Percentiles rank a stretch among this genome's conserved stretches.
phyloP scores from a whole-genome alignment of 2,797 vertebrate genomes.

The Etheostoma perlongum region DNA sequence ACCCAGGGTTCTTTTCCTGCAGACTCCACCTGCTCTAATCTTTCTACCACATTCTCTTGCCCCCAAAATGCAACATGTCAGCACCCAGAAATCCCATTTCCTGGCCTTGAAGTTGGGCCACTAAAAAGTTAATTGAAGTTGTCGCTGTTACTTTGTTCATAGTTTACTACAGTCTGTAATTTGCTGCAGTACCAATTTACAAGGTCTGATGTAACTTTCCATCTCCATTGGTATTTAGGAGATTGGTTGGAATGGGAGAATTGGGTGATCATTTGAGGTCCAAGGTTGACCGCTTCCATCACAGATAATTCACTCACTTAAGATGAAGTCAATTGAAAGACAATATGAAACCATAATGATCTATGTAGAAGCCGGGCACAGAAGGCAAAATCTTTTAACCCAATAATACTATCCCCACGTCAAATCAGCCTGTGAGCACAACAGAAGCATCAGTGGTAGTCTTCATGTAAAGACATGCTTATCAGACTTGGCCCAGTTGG shows the following conservation, averaged over 20 bases:
- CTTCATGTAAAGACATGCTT: constrained; percentile 3
- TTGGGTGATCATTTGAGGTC: constrained; percentile 4
- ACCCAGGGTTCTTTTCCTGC: not conserved
- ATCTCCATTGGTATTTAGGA: not conserved
- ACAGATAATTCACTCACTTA: constrained; percentile 30
- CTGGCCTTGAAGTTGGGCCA: constrained; percentile 1
- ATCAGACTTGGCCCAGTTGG: constrained; percentile 15
- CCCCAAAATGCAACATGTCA: constrained; percentile 16
- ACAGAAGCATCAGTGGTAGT: not conserved
- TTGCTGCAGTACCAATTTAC: constrained; percentile 13
- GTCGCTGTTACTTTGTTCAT: constrained; percentile 43
- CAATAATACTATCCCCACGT: not conserved
- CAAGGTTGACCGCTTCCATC: constrained; percentile 25
- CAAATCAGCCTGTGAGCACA: not conserved
- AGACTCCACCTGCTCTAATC: not conserved
- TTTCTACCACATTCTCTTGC: not conserved
- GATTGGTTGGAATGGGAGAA: not conserved
- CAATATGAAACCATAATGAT: constrained; percentile 26
- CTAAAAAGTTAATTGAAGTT: constrained; percentile 46
- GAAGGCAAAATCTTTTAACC: constrained; percentile 1
- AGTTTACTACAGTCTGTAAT: not conserved
- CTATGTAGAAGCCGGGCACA: not conserved
- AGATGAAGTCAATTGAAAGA: constrained; percentile 37
- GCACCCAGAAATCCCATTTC: constrained; percentile 53
- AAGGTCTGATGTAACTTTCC: not conserved